phyloP scores from a whole-genome alignment of 2,888 invertebrate genomes.

The Neria commutata region DNA sequence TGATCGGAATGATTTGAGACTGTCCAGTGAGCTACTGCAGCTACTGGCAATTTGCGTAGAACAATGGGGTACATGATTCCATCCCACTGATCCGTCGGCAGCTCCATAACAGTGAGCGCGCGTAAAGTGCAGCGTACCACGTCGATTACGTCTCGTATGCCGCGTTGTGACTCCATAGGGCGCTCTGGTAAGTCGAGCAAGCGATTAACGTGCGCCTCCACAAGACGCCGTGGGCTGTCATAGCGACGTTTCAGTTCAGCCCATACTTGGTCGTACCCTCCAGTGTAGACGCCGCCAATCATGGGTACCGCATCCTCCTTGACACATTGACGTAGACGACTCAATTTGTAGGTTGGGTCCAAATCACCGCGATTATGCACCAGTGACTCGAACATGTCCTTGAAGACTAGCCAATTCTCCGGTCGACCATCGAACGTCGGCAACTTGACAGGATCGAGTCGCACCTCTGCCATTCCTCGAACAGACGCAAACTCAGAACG shows the following conservation, averaged over 20 bases:
- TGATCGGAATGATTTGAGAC: no score
- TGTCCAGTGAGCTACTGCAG: no score
- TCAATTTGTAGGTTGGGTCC: slow-evolving; percentile 12
- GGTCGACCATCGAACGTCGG: slow-evolving; percentile 4
- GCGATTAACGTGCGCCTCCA: slow-evolving; percentile 18
- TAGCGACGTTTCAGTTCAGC: slow-evolving; percentile 13
- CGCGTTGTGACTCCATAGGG: slow-evolving; percentile 4
- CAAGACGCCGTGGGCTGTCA: slow-evolving; percentile 15
- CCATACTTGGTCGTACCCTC: slow-evolving; percentile 20
- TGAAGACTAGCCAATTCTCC: slow-evolving; percentile 7
- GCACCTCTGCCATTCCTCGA: background rate
- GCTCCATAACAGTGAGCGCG: slow-evolving; percentile 19
- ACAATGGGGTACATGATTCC: slow-evolving; percentile 10
- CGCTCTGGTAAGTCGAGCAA: slow-evolving; percentile 15
- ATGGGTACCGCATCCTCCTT: slow-evolving; percentile 10
- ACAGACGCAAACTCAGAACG: background rate
- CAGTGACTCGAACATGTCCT: slow-evolving; percentile 8
- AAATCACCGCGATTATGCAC: slow-evolving; percentile 6
- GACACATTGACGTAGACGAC: slow-evolving; percentile 20
- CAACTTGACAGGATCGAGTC: slow-evolving; percentile 62
- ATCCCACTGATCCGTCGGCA: slow-evolving; percentile 16
- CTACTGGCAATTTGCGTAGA: slow-evolving; percentile 11
- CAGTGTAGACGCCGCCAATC: slow-evolving; percentile 16
- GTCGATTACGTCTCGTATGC: slow-evolving; percentile 18
- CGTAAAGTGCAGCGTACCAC: slow-evolving; percentile 19